phyloP scores from a whole-genome alignment of 1,140 invertebrate genomes.

The Telenomus remus region DNA sequence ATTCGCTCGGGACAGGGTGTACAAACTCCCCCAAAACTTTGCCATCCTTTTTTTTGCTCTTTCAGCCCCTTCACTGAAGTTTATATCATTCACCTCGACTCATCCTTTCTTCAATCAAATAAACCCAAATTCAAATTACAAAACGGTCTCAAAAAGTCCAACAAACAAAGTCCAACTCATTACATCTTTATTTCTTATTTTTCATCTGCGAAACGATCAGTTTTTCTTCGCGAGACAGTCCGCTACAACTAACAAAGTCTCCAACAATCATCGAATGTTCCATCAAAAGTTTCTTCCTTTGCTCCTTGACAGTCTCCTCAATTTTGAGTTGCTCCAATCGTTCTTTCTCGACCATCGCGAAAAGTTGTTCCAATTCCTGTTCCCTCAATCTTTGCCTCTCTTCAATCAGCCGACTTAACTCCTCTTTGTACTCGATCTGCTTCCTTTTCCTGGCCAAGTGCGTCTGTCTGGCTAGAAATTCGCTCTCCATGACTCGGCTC shows the following conservation, averaged over 20 bases:
- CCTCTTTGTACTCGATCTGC: conserved; percentile 53
- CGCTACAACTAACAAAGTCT: conserved; percentile 47
- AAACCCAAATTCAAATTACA: too few species aligned
- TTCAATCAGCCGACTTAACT: conserved; percentile 60
- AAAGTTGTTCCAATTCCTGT: conserved; percentile 38
- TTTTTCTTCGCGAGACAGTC: conserved; percentile 40
- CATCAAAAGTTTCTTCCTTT: conserved; percentile 58
- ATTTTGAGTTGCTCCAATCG: conserved; percentile 87
- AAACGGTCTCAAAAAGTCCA: too few species aligned
- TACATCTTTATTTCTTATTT: neutral
- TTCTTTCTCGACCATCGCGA: conserved; percentile 83
- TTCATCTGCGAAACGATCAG: neutral
- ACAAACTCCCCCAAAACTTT: too few species aligned
- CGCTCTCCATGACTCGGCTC: conserved; percentile 58
- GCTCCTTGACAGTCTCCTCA: conserved; percentile 65
- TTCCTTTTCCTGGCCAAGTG: conserved; percentile 55
- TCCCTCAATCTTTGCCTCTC: conserved; percentile 56
- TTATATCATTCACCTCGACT: too few species aligned
- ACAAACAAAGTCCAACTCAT: too few species aligned
- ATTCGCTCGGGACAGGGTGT: too few species aligned
- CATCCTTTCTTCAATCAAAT: too few species aligned
- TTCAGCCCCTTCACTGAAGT: too few species aligned
- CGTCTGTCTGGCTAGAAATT: conserved; percentile 54
- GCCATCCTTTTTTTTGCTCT: too few species aligned
- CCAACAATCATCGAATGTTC: conserved; percentile 58